A percentile compares a stretch with the other conserved stretches of the same genome.
These are phyloP conservation scores for Drosophila navojoa DNA, from an alignment of 1,140 invertebrate genomes.

Conservation along the genomic window DNA sequence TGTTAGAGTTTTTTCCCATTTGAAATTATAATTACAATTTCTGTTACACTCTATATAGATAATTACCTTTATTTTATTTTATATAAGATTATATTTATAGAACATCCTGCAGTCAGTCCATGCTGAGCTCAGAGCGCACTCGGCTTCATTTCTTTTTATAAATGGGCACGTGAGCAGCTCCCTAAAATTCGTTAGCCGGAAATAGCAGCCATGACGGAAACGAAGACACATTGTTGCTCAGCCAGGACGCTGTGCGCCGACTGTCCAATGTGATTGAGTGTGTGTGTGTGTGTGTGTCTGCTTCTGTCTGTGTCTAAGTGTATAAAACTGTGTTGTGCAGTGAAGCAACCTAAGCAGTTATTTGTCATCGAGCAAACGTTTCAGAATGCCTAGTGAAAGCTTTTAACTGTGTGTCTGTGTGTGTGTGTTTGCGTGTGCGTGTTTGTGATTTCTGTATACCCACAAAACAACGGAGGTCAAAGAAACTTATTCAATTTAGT, in stretches of 20 bases:
- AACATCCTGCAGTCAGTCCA: not conserved
- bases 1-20: not conserved
- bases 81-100: not conserved
- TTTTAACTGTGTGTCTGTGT: not conserved
- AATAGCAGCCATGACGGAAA: constrained; percentile 75
- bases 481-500: constrained; percentile 74
- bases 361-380: constrained; percentile 65
- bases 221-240: constrained; percentile 71
- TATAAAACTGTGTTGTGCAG: constrained; percentile 19
- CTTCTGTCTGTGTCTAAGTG: constrained; percentile 15
- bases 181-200: constrained; percentile 70
- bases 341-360: constrained; percentile 59
- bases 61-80: not conserved
- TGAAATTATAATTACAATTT: not conserved
- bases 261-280: constrained; percentile 21
- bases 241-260: constrained; percentile 30
- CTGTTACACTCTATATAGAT: too few relatives aligned
- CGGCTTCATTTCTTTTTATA: constrained; percentile 50
- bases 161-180: constrained; percentile 50
- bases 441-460: constrained; percentile 34
- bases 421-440: constrained; percentile 29
- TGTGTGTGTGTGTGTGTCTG: constrained; percentile 7
- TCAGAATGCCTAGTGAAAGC: constrained; percentile 47
- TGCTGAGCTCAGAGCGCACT: not conserved
- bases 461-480: constrained; percentile 67